Evolutionary conservation across 1,140 invertebrate species (phyloP).

Genomic region (Thalassaphorura encarpata): DNA sequence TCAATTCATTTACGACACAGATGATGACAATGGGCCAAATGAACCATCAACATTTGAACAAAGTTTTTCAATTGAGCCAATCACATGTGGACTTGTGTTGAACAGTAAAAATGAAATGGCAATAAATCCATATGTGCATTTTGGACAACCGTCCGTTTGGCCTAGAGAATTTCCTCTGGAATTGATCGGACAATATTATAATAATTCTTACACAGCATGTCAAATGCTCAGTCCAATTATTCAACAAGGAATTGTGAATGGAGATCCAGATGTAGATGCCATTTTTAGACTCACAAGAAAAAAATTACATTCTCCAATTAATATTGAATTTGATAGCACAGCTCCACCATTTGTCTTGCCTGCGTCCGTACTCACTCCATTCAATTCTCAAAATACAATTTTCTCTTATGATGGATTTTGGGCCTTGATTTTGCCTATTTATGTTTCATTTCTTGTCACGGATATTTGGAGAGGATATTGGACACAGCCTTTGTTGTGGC

Average conservation of each 20-base stretch:
- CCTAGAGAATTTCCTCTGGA: slow-evolving; percentile 36
- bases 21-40: slow-evolving; percentile 39
- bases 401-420: slow-evolving; percentile 35
- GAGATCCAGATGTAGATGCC: slow-evolving; percentile 39
- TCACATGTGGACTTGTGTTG: neutral
- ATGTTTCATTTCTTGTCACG: slow-evolving; percentile 34
- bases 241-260: slow-evolving; percentile 37
- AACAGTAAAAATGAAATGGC: neutral
- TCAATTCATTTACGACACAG: slow-evolving; percentile 37
- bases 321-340: slow-evolving; percentile 30
- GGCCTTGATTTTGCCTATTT: slow-evolving; percentile 34
- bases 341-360: neutral
- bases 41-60: slow-evolving; percentile 12
- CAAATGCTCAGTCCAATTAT: slow-evolving; percentile 24
- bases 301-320: slow-evolving; percentile 8
- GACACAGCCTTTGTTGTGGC: slow-evolving; percentile 34
- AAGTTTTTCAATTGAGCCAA: neutral
- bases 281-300: slow-evolving; percentile 35
- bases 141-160: slow-evolving; percentile 36
- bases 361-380: slow-evolving; percentile 24
- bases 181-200: neutral
- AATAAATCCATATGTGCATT: slow-evolving; percentile 35
- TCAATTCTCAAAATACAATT: slow-evolving; percentile 38
- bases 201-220: neutral
- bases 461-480: slow-evolving; percentile 38